Percentiles rank a stretch among this genome's conserved stretches.
These are phyloP conservation scores for Rhynchophorus ferrugineus DNA, from an alignment of 1,140 invertebrate species.

Conservation along the genomic window DNA sequence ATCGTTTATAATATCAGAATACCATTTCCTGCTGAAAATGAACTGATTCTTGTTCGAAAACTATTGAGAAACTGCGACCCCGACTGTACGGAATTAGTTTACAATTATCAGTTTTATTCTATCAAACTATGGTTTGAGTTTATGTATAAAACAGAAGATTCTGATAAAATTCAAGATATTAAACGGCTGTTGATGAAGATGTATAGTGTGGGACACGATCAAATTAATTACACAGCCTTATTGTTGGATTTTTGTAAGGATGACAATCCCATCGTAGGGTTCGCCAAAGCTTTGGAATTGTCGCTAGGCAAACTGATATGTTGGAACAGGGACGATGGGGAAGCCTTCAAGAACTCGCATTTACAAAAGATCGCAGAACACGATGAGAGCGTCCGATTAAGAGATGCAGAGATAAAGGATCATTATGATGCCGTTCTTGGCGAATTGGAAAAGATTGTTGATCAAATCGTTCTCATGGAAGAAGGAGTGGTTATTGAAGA, in stretches of 20 bases:
- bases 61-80: constrained; percentile 43
- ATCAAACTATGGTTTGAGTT: constrained; percentile 50
- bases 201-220: constrained; percentile 40
- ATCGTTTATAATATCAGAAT: constrained; percentile 50
- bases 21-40: constrained; percentile 43
- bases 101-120: constrained; percentile 26
- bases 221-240: constrained; percentile 51
- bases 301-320: constrained; percentile 47
- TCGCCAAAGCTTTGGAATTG: constrained; percentile 48
- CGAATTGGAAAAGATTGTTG: constrained; percentile 21
- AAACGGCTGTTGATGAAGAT: constrained; percentile 48
- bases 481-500: constrained; percentile 8
- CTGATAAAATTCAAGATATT: constrained; percentile 32
- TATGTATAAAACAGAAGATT: constrained; percentile 30
- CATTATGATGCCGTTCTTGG: constrained; percentile 16
- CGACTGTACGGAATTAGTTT: constrained; percentile 38
- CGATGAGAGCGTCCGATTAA: not conserved
- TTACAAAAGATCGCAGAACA: constrained; percentile 9
- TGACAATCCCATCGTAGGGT: constrained; percentile 44
- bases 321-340: constrained; percentile 34
- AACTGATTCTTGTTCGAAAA: constrained; percentile 44
- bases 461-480: constrained; percentile 1
- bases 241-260: constrained; percentile 53
- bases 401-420: constrained; percentile 7
- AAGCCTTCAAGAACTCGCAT: constrained; percentile 5